Percentiles rank a stretch among this genome's conserved stretches.
Conservation (phyloP, 1,140 invertebrate species). For the Drosophila simulans region DNA sequence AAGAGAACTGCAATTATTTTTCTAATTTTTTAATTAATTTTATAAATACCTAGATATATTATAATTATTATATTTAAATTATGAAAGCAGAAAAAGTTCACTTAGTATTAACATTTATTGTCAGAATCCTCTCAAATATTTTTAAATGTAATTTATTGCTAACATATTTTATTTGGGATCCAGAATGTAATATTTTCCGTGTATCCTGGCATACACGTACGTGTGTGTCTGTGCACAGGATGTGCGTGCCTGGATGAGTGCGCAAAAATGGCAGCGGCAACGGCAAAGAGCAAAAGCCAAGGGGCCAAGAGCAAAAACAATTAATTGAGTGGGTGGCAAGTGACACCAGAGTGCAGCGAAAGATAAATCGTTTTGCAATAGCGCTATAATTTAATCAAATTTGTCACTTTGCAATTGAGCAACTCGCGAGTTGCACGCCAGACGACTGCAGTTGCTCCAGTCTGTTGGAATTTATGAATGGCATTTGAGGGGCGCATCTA, state of each 20-base stretch:
- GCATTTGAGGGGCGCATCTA: constrained; percentile 13
- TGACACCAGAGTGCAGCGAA: constrained; percentile 59
- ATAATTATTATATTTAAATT: too few species aligned
- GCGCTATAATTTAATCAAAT: constrained; percentile 82
- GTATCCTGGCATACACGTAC: constrained; percentile 13
- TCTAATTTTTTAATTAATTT: too few species aligned
- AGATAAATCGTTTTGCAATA: constrained; percentile 83
- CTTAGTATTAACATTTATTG: too few species aligned
- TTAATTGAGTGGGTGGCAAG: constrained; percentile 73
- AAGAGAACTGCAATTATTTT: too few species aligned
- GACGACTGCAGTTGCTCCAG: constrained; percentile 3
- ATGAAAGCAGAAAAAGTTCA: too few species aligned
- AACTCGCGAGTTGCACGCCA: constrained; percentile 29
- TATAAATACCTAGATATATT: too few species aligned
- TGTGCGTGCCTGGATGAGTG: constrained; percentile 48
- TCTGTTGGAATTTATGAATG: constrained; percentile 65
- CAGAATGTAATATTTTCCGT: neutral
- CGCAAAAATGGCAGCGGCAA: constrained; percentile 55
- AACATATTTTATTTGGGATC: neutral
- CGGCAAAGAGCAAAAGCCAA: constrained; percentile 39
- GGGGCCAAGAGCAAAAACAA: constrained; percentile 66
- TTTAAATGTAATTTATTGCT: too few species aligned
- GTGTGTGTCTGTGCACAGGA: constrained; percentile 25
- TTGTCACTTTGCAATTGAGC: constrained; percentile 81
- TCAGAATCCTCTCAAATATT: too few species aligned